Conservation (phyloP, 2,888 invertebrate genomes). For the Phyllotreta striolata region DNA sequence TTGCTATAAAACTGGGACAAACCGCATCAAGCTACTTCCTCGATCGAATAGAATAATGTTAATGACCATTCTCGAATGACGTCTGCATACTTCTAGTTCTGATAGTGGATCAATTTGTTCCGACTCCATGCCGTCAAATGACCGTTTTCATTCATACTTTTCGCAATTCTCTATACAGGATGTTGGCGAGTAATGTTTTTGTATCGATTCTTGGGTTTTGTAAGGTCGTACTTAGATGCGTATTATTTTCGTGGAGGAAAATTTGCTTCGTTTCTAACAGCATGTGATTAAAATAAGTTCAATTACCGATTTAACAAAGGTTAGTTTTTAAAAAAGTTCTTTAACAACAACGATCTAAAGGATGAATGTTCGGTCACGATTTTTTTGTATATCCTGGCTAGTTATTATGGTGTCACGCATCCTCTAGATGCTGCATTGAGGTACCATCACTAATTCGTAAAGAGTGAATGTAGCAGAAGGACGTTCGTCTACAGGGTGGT, state of each 20-base stretch:
- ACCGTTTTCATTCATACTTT: slow-evolving; percentile 5
- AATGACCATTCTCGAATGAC: slow-evolving; percentile 38
- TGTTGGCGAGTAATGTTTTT: no score
- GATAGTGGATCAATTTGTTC: slow-evolving; percentile 7
- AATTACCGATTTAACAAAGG: neutral
- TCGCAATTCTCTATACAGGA: slow-evolving; percentile 5
- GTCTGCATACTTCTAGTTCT: slow-evolving; percentile 18
- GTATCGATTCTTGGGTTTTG: no score
- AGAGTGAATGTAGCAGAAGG: slow-evolving; percentile 27
- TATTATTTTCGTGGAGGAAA: no score
- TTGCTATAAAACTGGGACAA: slow-evolving; percentile 32
- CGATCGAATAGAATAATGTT: slow-evolving; percentile 35
- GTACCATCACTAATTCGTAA: slow-evolving; percentile 19
- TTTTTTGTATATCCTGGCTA: slow-evolving; percentile 29
- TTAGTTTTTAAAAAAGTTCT: slow-evolving; percentile 21
- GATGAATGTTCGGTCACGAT: slow-evolving; percentile 30
- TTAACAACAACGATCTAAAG: slow-evolving; percentile 24
- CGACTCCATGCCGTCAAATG: slow-evolving; percentile 6
- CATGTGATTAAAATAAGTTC: no score
- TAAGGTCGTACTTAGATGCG: no score
- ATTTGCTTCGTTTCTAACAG: no score
- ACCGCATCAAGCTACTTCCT: slow-evolving; percentile 33
- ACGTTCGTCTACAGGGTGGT: slow-evolving; percentile 25
- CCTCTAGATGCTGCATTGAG: slow-evolving; percentile 24
- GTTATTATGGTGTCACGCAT: slow-evolving; percentile 31